phyloP scores from a whole-genome alignment of 1,140 invertebrate genomes.

The Teleopsis dalmanni region DNA sequence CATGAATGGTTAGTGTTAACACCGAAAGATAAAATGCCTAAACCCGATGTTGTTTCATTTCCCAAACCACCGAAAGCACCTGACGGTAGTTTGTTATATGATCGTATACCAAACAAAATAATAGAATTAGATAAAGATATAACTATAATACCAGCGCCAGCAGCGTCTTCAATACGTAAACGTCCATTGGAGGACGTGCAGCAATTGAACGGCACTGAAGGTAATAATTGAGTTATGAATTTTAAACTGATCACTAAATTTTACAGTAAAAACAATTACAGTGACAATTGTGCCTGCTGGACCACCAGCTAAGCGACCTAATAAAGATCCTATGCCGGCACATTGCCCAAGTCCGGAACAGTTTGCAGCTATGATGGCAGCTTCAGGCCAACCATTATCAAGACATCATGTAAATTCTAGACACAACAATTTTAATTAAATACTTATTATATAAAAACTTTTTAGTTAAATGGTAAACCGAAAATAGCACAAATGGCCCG shows the following conservation, averaged over 20 bases:
- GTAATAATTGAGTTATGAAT: slow-evolving; percentile 8
- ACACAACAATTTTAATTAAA: background rate
- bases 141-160: slow-evolving; percentile 39
- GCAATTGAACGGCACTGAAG: slow-evolving; percentile 65
- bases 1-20: slow-evolving; percentile 77
- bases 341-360: slow-evolving; percentile 57
- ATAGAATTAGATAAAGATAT: slow-evolving; percentile 58
- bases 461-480: slow-evolving; percentile 61
- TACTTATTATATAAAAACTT: background rate
- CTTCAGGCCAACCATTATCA: slow-evolving; percentile 54
- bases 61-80: slow-evolving; percentile 80
- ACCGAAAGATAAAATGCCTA: slow-evolving; percentile 68
- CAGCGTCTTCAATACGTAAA: slow-evolving; percentile 41
- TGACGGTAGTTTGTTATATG: slow-evolving; percentile 77
- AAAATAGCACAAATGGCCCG: slow-evolving; percentile 62
- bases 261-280: slow-evolving; percentile 17
- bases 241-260: background rate
- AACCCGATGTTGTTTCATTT: slow-evolving; percentile 71
- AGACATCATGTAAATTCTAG: slow-evolving; percentile 51
- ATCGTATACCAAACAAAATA: slow-evolving; percentile 69
- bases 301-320: slow-evolving; percentile 59
- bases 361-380: slow-evolving; percentile 58
- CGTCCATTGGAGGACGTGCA: slow-evolving; percentile 21
- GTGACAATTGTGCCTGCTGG: slow-evolving; percentile 48
- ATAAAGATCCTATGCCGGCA: slow-evolving; percentile 62